Evolutionary conservation across 1,140 invertebrate species (phyloP).

Genomic region (Rhizoglyphus robini): DNA sequence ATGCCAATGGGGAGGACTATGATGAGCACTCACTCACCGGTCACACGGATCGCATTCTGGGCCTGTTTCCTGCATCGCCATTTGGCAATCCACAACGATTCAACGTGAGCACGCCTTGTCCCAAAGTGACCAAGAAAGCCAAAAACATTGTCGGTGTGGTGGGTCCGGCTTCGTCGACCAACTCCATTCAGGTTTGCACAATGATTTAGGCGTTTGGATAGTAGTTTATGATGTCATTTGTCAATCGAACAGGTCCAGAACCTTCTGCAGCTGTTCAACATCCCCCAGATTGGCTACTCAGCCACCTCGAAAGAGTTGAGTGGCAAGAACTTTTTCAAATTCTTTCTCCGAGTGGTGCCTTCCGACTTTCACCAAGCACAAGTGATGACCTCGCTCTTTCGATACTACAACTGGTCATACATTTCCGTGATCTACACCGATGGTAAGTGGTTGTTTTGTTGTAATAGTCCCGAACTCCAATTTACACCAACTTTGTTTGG

Average conservation of each 20-base stretch:
- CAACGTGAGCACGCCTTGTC: constrained; percentile 23
- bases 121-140: constrained; percentile 32
- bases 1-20: neutral
- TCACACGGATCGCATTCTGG: neutral
- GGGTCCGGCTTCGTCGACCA: constrained; percentile 51
- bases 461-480: neutral
- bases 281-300: constrained; percentile 67
- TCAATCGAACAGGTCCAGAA: constrained; percentile 48
- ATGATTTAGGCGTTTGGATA: neutral
- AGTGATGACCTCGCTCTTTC: constrained; percentile 55
- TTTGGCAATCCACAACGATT: neutral
- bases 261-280: constrained; percentile 60
- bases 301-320: constrained; percentile 61
- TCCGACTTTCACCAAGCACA: constrained; percentile 66
- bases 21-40: neutral
- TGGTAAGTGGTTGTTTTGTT: constrained; percentile 39
- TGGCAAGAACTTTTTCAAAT: constrained; percentile 58
- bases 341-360: constrained; percentile 65
- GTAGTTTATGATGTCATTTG: no score
- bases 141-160: constrained; percentile 51
- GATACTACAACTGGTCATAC: constrained; percentile 64
- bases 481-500: neutral
- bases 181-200: constrained; percentile 48
- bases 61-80: constrained; percentile 31
- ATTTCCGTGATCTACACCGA: constrained; percentile 65